Evolutionary conservation across 2,888 invertebrate genomes (phyloP).

Genomic region (Argyra leucocephala): DNA sequence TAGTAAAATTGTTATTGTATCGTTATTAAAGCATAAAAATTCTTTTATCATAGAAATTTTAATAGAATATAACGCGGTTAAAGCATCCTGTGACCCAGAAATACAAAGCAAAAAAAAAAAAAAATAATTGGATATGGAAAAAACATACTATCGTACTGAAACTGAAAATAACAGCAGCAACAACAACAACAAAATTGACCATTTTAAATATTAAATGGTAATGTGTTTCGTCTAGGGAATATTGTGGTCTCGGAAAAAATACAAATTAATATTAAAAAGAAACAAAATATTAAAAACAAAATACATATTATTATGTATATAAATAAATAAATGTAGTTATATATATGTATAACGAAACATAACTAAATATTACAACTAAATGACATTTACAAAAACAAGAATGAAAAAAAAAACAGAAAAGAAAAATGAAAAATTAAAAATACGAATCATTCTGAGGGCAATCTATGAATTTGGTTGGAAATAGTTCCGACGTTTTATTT

Average conservation of each 20-base stretch:
- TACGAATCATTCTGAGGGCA: no score
- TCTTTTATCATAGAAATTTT: background rate
- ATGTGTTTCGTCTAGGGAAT: background rate
- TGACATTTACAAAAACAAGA: background rate
- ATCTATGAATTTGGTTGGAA: no score
- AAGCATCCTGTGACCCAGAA: conserved; percentile 6
- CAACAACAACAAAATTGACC: background rate
- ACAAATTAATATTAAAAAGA: background rate
- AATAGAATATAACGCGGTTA: conserved; percentile 3
- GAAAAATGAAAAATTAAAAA: no score
- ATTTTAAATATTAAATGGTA: background rate
- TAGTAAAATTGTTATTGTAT: background rate
- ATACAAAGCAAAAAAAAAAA: background rate
- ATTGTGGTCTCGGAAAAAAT: background rate
- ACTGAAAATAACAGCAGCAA: background rate
- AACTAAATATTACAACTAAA: background rate
- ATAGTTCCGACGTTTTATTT: no score
- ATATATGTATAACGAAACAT: background rate
- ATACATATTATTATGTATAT: background rate
- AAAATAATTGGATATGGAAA: background rate
- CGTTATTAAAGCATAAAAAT: background rate
- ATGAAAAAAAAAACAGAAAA: no score
- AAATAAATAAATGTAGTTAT: background rate
- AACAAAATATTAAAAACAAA: background rate
- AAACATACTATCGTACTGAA: background rate